Percentiles rank a stretch among this genome's conserved stretches.
Evolutionary conservation across 2,113 vertebrate species (phyloP).

Genomic region (Lasiurus borealis): DNA sequence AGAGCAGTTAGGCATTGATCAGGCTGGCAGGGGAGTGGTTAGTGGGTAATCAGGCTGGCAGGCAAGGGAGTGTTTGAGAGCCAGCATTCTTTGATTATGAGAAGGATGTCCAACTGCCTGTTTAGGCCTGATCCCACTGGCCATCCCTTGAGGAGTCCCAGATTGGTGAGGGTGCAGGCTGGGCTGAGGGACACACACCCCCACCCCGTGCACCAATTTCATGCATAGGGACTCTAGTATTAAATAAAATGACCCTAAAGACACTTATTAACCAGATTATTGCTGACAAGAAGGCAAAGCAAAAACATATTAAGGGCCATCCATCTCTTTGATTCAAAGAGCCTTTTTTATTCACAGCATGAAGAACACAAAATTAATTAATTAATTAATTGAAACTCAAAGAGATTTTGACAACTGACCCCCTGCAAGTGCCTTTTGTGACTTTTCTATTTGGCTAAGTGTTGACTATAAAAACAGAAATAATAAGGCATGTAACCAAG

Average conservation of each 20-base stretch:
- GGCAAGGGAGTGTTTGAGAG: no score
- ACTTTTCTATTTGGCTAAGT: neutral
- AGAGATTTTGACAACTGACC: neutral
- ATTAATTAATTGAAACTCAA: slow-evolving; percentile 37
- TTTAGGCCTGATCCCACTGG: no score
- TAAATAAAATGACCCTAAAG: slow-evolving; percentile 8
- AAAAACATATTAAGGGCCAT: neutral
- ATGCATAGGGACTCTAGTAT: neutral
- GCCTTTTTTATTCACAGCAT: neutral
- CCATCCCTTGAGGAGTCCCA: no score
- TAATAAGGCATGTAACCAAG: neutral
- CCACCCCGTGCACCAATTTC: no score
- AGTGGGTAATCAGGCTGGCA: no score
- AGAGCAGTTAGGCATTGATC: no score
- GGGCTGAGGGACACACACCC: no score
- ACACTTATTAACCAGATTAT: neutral
- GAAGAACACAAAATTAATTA: slow-evolving; percentile 13
- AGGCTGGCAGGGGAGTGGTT: no score
- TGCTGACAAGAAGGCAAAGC: neutral
- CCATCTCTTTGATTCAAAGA: neutral
- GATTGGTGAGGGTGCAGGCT: no score
- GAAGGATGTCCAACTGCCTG: no score
- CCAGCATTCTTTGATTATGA: no score
- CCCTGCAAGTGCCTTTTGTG: neutral
- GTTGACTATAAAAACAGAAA: slow-evolving; percentile 14